These are phyloP conservation scores for Torymus texanus DNA, from an alignment of 2,888 invertebrate species.

Conservation along the genomic window DNA sequence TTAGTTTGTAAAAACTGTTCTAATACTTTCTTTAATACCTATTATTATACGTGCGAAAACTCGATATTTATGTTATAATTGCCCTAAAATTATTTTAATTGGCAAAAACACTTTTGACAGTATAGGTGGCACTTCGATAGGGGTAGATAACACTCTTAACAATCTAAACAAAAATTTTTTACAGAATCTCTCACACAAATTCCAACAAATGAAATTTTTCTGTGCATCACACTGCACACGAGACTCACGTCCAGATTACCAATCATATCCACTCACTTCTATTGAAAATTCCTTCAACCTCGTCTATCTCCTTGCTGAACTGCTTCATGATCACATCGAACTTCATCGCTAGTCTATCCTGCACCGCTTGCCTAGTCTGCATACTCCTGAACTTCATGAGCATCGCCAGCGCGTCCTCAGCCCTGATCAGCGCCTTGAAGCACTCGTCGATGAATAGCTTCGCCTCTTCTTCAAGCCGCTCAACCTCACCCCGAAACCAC, in stretches of 20 bases:
- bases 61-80: too few species aligned
- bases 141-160: too few species aligned
- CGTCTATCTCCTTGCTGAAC: conserved; percentile 88
- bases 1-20: too few species aligned
- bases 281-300: conserved; percentile 83
- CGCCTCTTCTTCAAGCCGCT: conserved; percentile 86
- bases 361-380: conserved; percentile 85
- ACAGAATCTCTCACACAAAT: too few species aligned
- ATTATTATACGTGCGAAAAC: too few species aligned
- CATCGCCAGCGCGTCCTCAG: conserved; percentile 88
- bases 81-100: too few species aligned
- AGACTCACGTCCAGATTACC: too few species aligned
- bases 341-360: conserved; percentile 85
- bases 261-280: conserved; percentile 74
- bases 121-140: too few species aligned
- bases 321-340: conserved; percentile 90
- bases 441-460: conserved; percentile 90
- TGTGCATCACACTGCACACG: too few species aligned
- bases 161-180: too few species aligned
- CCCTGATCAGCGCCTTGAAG: conserved; percentile 86
- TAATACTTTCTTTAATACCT: too few species aligned
- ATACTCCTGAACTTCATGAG: conserved; percentile 87
- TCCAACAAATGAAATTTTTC: not conserved
- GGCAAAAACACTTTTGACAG: too few species aligned
- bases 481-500: conserved; percentile 85